Evolutionary conservation across 2,113 vertebrate genomes (phyloP).

Genomic region (Alces alces): DNA sequence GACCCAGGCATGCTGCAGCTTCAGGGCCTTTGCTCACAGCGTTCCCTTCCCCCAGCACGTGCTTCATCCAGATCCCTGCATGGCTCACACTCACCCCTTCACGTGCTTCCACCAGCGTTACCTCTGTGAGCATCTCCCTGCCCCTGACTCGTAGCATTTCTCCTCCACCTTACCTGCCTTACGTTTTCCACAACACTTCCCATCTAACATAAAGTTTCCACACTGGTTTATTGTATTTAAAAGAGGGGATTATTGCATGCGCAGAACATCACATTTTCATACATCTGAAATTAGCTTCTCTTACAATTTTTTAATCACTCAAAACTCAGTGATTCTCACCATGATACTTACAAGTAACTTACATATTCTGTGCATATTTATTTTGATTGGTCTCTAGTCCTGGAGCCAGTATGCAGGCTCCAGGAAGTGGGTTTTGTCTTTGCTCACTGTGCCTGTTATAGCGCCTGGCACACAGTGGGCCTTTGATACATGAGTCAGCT

Average conservation of each 20-base stretch:
- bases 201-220: too few relatives aligned
- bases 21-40: not conserved
- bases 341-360: not conserved
- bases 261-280: not conserved
- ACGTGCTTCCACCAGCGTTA: not conserved
- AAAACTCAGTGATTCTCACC: not conserved
- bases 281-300: not conserved
- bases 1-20: not conserved
- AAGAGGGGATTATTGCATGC: not conserved
- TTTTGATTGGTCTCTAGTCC: not conserved
- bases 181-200: not conserved
- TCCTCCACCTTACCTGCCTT: not conserved
- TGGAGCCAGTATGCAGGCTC: not conserved
- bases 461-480: not conserved
- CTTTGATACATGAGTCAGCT: not conserved
- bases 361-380: not conserved
- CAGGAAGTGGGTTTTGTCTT: not conserved
- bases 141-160: not conserved
- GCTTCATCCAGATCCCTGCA: not conserved
- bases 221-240: not conserved
- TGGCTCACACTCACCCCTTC: not conserved
- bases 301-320: not conserved
- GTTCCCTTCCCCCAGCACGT: not conserved
- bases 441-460: not conserved
- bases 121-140: not conserved